These are phyloP conservation scores for Hafferia zeledoni DNA, from an alignment of 2,797 vertebrate species.

Conservation along the genomic window DNA sequence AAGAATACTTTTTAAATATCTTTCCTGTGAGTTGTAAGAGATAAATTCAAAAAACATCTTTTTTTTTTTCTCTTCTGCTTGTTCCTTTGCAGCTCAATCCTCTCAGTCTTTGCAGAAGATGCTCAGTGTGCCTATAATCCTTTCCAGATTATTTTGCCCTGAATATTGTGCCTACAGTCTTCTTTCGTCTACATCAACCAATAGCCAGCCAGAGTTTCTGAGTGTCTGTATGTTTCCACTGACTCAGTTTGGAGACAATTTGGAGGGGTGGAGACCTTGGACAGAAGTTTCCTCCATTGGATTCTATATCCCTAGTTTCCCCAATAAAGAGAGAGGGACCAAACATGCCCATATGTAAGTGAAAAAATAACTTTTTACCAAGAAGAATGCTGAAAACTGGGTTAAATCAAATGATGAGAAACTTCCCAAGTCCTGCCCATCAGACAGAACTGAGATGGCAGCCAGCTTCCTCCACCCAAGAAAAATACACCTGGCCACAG, in stretches of 20 bases:
- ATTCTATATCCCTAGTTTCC: not conserved
- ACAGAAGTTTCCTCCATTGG: not conserved
- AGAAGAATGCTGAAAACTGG: not conserved
- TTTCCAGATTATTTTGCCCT: not conserved
- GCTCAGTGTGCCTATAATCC: not conserved
- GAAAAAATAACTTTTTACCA: not conserved
- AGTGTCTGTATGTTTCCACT: not conserved
- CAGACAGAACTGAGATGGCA: not conserved
- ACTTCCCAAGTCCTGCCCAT: not conserved
- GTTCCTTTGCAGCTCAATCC: not conserved
- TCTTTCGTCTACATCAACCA: not conserved
- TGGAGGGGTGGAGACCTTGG: not conserved
- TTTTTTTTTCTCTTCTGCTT: not conserved
- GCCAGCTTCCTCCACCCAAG: not conserved
- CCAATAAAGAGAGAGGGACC: not conserved
- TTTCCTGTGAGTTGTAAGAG: not conserved
- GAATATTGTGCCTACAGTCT: not conserved
- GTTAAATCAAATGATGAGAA: not conserved
- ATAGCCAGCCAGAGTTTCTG: not conserved
- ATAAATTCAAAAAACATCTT: not conserved
- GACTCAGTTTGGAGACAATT: not conserved
- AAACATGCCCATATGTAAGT: not conserved
- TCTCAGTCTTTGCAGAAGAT: not conserved
- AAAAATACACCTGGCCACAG: no score
- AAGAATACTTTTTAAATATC: not conserved